phyloP scores from a whole-genome alignment of 2,888 invertebrate genomes.

The Belgica antarctica region DNA sequence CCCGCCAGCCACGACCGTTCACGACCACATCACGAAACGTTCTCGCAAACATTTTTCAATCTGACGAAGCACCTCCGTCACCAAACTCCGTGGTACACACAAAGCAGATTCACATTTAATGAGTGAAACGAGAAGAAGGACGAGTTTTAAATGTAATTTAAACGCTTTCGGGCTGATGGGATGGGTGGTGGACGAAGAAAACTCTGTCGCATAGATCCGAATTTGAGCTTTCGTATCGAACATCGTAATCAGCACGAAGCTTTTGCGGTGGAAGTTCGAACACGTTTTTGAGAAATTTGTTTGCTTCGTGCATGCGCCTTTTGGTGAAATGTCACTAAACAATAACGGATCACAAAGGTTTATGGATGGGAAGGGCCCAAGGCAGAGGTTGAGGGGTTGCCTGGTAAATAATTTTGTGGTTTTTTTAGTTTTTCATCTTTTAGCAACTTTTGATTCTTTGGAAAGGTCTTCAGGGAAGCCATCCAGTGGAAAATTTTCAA shows the following conservation, averaged over 20 bases:
- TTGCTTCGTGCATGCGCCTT: conserved; percentile 10
- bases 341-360: conserved; percentile 10
- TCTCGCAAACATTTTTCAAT: conserved; percentile 19
- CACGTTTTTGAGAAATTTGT: neutral
- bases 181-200: neutral
- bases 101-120: conserved; percentile 41
- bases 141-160: conserved; percentile 42
- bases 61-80: neutral
- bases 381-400: neutral
- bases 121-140: conserved; percentile 21
- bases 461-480: too few relatives aligned
- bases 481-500: too few relatives aligned
- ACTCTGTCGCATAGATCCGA: neutral
- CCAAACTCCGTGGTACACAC: neutral
- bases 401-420: too few relatives aligned
- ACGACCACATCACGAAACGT: conserved; percentile 38
- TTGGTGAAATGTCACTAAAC: neutral
- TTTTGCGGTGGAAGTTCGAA: neutral
- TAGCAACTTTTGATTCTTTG: too few relatives aligned
- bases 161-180: too few relatives aligned
- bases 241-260: neutral
- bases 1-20: conserved; percentile 17
- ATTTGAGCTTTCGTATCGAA: neutral
- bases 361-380: neutral
- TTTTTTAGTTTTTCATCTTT: too few relatives aligned